A percentile compares a stretch with the other conserved stretches of the same genome.
Evolutionary conservation across 2,888 invertebrate genomes (phyloP).

Genomic region (Polyommatus iphigenia): DNA sequence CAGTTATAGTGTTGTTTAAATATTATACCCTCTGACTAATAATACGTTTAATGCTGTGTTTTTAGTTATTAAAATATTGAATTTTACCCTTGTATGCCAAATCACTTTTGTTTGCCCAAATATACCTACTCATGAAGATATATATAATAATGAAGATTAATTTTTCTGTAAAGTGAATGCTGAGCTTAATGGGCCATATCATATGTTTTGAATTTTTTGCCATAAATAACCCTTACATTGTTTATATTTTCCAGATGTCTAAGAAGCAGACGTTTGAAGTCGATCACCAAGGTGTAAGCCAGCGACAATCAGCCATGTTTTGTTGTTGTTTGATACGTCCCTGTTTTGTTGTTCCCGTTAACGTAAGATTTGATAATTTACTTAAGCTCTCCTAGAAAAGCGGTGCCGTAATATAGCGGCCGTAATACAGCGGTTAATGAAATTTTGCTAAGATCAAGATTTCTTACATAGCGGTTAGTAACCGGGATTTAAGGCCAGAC

Average conservation of each 20-base stretch:
- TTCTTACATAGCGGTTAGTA: background rate
- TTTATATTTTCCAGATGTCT: conserved; percentile 56
- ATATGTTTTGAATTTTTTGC: too few species aligned
- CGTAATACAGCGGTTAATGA: background rate
- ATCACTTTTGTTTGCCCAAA: too few species aligned
- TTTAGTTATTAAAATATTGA: too few species aligned
- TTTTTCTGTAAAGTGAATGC: too few species aligned
- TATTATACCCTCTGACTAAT: too few species aligned
- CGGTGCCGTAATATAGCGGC: background rate
- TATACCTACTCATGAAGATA: too few species aligned
- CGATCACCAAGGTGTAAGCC: conserved; percentile 69
- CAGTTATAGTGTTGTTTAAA: too few species aligned
- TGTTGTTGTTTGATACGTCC: conserved; percentile 36
- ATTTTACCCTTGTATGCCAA: too few species aligned
- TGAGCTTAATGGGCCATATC: too few species aligned
- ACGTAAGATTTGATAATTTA: conserved; percentile 35
- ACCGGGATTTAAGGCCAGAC: background rate
- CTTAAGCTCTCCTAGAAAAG: conserved; percentile 19
- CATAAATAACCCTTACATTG: too few species aligned
- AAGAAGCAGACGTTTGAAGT: conserved; percentile 66
- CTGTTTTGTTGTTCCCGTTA: conserved; percentile 33
- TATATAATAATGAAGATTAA: too few species aligned
- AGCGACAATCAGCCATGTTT: background rate
- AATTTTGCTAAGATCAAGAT: background rate
- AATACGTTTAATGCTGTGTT: too few species aligned